Conservation (phyloP, 2,797 vertebrate species). For the Toxotes lorentzi region DNA sequence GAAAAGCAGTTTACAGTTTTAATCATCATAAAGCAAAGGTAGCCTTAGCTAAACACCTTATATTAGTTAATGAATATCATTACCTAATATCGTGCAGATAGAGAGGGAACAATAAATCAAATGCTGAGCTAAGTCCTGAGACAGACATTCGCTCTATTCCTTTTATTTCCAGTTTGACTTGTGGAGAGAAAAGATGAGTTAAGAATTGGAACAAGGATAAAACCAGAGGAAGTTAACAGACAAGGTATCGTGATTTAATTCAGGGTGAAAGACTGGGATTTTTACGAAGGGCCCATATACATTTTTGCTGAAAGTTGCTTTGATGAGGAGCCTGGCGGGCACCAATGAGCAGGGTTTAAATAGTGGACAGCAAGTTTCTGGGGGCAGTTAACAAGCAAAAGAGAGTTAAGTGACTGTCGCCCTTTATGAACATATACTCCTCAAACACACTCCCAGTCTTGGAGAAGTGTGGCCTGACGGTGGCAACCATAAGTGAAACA, state of each 20-base stretch:
- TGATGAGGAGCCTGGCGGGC: constrained; percentile 69
- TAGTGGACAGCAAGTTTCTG: constrained; percentile 57
- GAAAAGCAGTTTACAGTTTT: background rate
- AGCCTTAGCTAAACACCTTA: constrained; percentile 17
- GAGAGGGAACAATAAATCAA: constrained; percentile 57
- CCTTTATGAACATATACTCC: constrained; percentile 48
- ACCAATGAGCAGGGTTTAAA: constrained; percentile 54
- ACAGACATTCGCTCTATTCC: background rate
- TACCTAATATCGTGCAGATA: constrained; percentile 37
- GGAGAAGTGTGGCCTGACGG: constrained; percentile 54
- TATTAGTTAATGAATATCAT: constrained; percentile 22
- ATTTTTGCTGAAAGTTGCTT: constrained; percentile 58
- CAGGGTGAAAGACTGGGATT: constrained; percentile 64
- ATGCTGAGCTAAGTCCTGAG: constrained; percentile 36
- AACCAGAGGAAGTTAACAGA: constrained; percentile 47
- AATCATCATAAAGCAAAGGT: background rate
- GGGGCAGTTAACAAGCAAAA: constrained; percentile 71
- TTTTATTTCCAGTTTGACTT: constrained; percentile 30
- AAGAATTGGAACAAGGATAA: constrained; percentile 2
- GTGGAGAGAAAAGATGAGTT: constrained; percentile 5
- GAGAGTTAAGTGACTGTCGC: constrained; percentile 77
- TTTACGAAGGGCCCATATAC: constrained; percentile 48
- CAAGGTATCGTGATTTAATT: constrained; percentile 61
- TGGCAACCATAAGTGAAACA: constrained; percentile 65
- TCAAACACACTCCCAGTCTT: constrained; percentile 69